Base-by-base conservation (phyloP, 2,888 invertebrate species). In the Drosophila lacicola region DNA sequence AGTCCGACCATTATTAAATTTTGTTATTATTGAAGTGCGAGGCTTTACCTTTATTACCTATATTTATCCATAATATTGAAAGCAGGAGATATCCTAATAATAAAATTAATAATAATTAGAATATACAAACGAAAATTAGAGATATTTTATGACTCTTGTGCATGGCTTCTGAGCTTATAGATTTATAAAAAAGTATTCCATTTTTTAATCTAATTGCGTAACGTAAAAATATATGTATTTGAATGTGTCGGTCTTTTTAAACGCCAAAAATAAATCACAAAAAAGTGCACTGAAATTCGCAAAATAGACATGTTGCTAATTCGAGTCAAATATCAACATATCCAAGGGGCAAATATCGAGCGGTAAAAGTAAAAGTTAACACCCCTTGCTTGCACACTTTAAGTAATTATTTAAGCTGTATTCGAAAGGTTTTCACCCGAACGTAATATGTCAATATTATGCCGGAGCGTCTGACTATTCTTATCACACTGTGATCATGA, bases 231-330 rank as follows among this genome's bases (percentile, higher is more conserved):
- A 8, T 25, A 46, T 45, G 4, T 47, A 3, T 34, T n/a, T 37
- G 4, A 11, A 37, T 21, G 9, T 37, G 33, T 10, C 21, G 10
- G 2, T 14, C 47, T 45, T 19, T 25, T 37, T 10, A 11, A 19
- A 37, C 3, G 41, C 60, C 44, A 45, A 67, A 60, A 73, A 73
- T 71, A 60, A 54, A 11, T 14, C 14, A 4, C 29, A 14, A 21
- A 29, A 60, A 66, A 29, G 17, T 54, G 54, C 70, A 53, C 33
- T 9, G 34, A 44, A 37, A 44, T 36, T 41, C 6, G 25, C 39
- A 42, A 44, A 56, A 47, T 17, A 45, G 11, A 34, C 29, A 14
- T 14, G 10, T 42, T 17, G n/a, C 41, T 41, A 41, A 62, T 46
- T 29, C 29, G 14, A 60, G 39, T 8, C 3, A 14, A 33, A 33